Conservation (phyloP, 1,140 invertebrate species). For the Araneus ventricosus region DNA sequence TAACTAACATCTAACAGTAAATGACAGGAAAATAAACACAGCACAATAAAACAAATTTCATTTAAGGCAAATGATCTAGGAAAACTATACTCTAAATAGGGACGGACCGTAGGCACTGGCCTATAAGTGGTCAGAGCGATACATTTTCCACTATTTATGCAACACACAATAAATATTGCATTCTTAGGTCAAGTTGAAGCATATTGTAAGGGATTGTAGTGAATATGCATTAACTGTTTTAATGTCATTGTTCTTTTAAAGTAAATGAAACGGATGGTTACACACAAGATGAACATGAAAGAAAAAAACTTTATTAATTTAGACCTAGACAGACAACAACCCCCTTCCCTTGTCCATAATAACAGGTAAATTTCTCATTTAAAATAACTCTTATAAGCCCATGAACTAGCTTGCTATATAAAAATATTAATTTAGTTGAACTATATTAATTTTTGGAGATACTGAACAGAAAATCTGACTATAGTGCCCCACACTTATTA, state of each 20-base stretch:
- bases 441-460: no score
- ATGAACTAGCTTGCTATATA: no score
- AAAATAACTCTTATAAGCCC: no score
- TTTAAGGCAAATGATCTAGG: conserved; percentile 38
- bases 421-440: no score
- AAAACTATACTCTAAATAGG: conserved; percentile 44
- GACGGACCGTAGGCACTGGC: conserved; percentile 34
- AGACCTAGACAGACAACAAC: no score
- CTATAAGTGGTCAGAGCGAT: neutral
- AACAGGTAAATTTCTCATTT: no score
- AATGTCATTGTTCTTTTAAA: neutral
- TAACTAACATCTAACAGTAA: conserved; percentile 22
- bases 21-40: conserved; percentile 43
- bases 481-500: no score
- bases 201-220: neutral
- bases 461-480: no score
- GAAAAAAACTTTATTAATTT: no score
- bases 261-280: neutral
- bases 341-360: no score
- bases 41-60: conserved; percentile 32
- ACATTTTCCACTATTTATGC: conserved; percentile 38
- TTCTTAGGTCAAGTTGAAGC: neutral
- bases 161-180: neutral
- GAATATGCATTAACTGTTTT: neutral
- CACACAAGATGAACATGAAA: neutral